These are phyloP conservation scores for Thomomys bottae DNA, from an alignment of 2,113 vertebrate species.

Conservation along the genomic window DNA sequence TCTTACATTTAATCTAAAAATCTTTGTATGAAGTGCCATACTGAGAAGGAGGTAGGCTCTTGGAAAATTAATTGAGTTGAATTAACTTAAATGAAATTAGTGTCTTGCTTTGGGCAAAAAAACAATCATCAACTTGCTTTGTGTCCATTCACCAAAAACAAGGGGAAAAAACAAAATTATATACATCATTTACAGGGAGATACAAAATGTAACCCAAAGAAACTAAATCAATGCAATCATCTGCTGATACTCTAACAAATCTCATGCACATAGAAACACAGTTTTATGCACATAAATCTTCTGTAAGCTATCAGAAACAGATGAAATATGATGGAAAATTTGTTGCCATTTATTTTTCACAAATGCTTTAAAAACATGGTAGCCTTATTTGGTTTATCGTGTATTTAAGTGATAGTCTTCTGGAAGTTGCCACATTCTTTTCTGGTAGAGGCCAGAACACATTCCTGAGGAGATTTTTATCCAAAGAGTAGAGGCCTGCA, in stretches of 20 bases:
- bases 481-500: constrained; percentile 62
- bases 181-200: neutral
- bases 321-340: constrained; percentile 59
- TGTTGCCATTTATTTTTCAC: constrained; percentile 58
- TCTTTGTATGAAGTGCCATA: neutral
- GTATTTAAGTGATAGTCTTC: constrained; percentile 61
- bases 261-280: constrained; percentile 10
- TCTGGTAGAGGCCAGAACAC: constrained; percentile 42
- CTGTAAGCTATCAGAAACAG: constrained; percentile 17
- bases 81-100: constrained; percentile 43
- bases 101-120: constrained; percentile 11
- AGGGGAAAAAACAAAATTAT: no score
- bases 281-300: neutral
- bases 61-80: constrained; percentile 30
- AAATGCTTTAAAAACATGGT: constrained; percentile 46
- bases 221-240: neutral
- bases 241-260: neutral
- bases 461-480: constrained; percentile 49
- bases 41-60: constrained; percentile 10
- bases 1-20: neutral
- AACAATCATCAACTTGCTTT: neutral
- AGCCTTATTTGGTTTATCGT: constrained; percentile 68
- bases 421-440: constrained; percentile 50
- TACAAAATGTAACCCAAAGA: neutral
- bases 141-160: neutral